Conservation (phyloP, 2,888 invertebrate genomes). For the Agrypnus murinus region DNA sequence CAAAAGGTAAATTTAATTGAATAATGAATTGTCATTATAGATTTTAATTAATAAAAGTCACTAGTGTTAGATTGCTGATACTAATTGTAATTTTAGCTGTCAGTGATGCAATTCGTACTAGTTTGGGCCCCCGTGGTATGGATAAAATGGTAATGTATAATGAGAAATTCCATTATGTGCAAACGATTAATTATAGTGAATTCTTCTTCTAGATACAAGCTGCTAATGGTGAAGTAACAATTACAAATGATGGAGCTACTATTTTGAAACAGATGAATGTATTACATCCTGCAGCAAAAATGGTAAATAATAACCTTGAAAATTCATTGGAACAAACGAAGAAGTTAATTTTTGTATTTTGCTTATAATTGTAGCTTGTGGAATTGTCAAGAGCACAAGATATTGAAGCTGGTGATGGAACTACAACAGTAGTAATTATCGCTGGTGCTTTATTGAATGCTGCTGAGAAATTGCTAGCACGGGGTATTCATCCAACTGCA, state of each 20-base stretch:
- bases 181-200: constrained; percentile 5
- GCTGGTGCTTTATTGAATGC: constrained; percentile 97
- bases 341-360: too few species aligned
- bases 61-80: neutral
- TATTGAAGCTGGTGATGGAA: constrained; percentile 99
- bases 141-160: constrained; percentile 98
- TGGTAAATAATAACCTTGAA: too few species aligned
- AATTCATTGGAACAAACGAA: too few species aligned
- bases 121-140: constrained; percentile 99
- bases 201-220: constrained; percentile 88
- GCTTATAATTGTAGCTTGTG: constrained; percentile 90
- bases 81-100: constrained; percentile 82
- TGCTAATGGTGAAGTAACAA: constrained; percentile 97
- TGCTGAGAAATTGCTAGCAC: constrained; percentile 91
- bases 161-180: too few species aligned
- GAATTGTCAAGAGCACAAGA: constrained; percentile 99
- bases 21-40: constrained; percentile 1
- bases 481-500: constrained; percentile 97
- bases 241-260: constrained; percentile 99
- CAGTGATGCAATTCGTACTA: constrained; percentile 98
- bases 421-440: constrained; percentile 98
- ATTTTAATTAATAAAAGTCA: neutral
- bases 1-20: constrained; percentile 85
- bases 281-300: constrained; percentile 98
- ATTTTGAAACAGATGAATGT: constrained; percentile 99